These are phyloP conservation scores for Zoanthus gigantus DNA, from an alignment of 92 coral and sea anemone species.

Conservation along the genomic window DNA sequence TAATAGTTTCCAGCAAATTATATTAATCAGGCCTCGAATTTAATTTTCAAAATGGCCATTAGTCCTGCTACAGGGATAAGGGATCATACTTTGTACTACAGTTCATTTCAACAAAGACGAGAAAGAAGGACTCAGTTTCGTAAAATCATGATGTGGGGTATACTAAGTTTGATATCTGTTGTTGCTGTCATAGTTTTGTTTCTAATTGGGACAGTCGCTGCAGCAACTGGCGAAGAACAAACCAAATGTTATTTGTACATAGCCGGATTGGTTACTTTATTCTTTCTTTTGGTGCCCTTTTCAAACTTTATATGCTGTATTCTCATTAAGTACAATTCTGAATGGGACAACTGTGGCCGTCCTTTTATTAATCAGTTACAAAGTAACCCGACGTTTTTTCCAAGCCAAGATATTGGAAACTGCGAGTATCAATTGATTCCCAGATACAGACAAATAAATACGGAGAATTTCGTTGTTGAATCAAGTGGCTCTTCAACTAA, in stretches of 20 bases:
- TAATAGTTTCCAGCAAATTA: background rate
- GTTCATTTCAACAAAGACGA: background rate
- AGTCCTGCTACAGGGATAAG: background rate
- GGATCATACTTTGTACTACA: background rate
- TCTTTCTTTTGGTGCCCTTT: background rate
- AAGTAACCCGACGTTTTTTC: background rate
- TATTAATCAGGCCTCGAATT: background rate
- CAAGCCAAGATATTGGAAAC: background rate
- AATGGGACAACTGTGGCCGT: background rate
- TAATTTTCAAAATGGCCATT: background rate
- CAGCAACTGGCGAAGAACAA: background rate
- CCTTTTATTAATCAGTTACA: background rate
- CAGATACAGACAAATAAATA: background rate
- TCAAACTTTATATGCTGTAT: background rate
- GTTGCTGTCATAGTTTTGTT: background rate
- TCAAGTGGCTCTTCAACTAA: background rate
- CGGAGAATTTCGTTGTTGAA: background rate
- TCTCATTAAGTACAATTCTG: background rate
- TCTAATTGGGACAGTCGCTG: background rate
- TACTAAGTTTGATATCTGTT: background rate
- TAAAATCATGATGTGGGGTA: background rate
- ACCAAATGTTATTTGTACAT: background rate
- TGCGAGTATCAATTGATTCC: background rate
- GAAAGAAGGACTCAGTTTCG: background rate
- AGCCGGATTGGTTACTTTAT: background rate